Evolutionary conservation across 2,888 invertebrate genomes (phyloP).

Genomic region (Pristionchus exspectatus): DNA sequence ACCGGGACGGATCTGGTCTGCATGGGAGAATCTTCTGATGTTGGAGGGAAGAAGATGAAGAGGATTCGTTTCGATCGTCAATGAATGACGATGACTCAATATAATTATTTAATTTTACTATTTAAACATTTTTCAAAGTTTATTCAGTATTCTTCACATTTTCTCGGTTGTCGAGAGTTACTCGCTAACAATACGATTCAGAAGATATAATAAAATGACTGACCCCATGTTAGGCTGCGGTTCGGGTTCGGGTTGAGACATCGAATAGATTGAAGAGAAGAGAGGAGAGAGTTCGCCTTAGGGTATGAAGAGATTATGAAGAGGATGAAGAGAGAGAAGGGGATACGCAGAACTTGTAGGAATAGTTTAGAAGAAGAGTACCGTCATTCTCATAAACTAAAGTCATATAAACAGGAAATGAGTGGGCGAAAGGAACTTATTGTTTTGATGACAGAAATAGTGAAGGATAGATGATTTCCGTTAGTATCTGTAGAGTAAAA

Average conservation of each 20-base stretch:
- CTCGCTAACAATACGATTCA: no score
- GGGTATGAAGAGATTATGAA: conserved; percentile 32
- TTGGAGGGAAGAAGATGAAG: conserved; percentile 73
- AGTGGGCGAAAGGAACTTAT: background rate
- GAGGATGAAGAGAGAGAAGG: background rate
- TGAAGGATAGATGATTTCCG: conserved; percentile 12
- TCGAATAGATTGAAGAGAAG: conserved; percentile 10
- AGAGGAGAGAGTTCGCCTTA: background rate
- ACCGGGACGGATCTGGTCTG: conserved; percentile 62
- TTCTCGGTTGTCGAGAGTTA: background rate
- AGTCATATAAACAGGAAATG: background rate
- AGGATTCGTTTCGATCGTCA: conserved; percentile 74
- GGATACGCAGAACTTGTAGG: background rate
- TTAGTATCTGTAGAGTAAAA: background rate
- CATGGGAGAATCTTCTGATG: conserved; percentile 64
- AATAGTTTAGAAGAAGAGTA: background rate
- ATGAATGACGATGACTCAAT: conserved; percentile 70
- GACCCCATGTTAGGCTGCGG: conserved; percentile 44
- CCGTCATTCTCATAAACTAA: background rate
- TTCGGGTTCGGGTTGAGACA: conserved; percentile 20
- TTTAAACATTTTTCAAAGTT: background rate
- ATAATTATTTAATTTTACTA: background rate
- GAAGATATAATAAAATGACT: background rate
- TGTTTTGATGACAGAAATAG: background rate
- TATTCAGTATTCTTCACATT: background rate